Evolutionary conservation across 1,140 invertebrate species (phyloP).

Genomic region (Drosophila micromelanica): DNA sequence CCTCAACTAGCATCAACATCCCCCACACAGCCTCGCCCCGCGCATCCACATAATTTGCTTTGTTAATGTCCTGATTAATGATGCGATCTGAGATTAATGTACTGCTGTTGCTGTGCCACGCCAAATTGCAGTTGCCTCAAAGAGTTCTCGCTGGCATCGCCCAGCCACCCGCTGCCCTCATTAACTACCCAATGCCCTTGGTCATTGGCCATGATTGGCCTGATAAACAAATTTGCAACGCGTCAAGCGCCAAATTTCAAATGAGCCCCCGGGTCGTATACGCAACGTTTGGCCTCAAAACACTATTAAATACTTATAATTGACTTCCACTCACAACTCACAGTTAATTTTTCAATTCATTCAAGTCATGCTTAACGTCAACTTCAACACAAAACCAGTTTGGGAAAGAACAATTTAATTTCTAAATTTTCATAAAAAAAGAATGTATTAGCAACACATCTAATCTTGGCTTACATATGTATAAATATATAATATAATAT

Average conservation of each 20-base stretch:
- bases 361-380: neutral
- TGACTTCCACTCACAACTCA: slow-evolving; percentile 1
- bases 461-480: too few relatives aligned
- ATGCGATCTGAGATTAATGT: slow-evolving; percentile 74
- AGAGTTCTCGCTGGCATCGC: slow-evolving; percentile 16
- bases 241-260: slow-evolving; percentile 17
- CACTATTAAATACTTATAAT: slow-evolving; percentile 18
- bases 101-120: slow-evolving; percentile 27
- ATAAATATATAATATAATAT: too few relatives aligned
- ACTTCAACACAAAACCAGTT: too few relatives aligned
- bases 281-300: slow-evolving; percentile 20
- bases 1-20: neutral
- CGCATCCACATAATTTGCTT: slow-evolving; percentile 26
- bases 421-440: too few relatives aligned
- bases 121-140: slow-evolving; percentile 63
- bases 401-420: too few relatives aligned
- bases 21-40: neutral
- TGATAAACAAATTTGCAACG: slow-evolving; percentile 31
- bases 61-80: slow-evolving; percentile 69
- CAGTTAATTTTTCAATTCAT: neutral
- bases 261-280: slow-evolving; percentile 36
- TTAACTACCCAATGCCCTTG: neutral
- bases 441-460: too few relatives aligned
- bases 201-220: slow-evolving; percentile 20
- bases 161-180: neutral